A percentile compares a stretch with the other conserved stretches of the same genome.
These are phyloP conservation scores for Tokudaia muenninki DNA, from an alignment of 2,797 vertebrate species.

Conservation along the genomic window DNA sequence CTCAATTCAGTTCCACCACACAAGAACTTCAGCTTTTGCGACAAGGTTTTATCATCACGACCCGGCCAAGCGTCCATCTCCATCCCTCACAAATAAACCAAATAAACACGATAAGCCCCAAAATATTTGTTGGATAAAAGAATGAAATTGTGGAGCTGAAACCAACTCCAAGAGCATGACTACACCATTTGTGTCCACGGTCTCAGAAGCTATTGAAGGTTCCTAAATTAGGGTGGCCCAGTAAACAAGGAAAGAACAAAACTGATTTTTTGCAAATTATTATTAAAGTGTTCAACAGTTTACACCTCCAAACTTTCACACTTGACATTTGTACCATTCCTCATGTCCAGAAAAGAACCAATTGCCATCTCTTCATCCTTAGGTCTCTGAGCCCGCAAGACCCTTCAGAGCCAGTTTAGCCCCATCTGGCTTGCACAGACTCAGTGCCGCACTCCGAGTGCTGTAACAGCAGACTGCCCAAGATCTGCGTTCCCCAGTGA, in stretches of 20 bases:
- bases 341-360: not conserved
- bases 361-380: not conserved
- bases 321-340: not conserved
- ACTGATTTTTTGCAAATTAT: conserved; percentile 5
- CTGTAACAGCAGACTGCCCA: not conserved
- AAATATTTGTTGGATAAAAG: conserved; percentile 1
- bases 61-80: not conserved
- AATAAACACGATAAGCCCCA: not conserved
- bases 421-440: no score
- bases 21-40: not conserved
- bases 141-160: not conserved
- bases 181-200: not conserved
- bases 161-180: not conserved
- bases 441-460: not conserved
- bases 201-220: not conserved
- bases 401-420: not conserved
- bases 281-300: not conserved
- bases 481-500: not conserved
- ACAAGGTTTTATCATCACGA: not conserved
- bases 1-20: not conserved
- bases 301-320: not conserved
- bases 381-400: not conserved
- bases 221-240: not conserved
- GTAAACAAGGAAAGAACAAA: conserved; percentile 40
- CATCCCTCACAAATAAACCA: not conserved